phyloP scores from a whole-genome alignment of 2,797 vertebrate species.

The Echiichthys vipera region DNA sequence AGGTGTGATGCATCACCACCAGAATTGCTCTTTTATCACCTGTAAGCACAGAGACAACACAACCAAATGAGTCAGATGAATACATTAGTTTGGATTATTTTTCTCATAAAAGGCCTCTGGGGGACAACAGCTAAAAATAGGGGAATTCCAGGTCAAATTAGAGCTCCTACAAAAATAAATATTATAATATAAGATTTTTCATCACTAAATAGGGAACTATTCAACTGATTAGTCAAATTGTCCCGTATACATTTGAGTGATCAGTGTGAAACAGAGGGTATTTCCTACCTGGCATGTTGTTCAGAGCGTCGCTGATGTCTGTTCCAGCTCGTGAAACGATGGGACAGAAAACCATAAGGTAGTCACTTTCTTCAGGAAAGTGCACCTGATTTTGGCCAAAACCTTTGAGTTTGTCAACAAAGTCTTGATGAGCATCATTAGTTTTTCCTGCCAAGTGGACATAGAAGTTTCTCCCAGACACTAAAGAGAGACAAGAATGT shows the following conservation, averaged over 20 bases:
- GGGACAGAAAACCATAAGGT: slow-evolving; percentile 54
- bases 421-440: rapidly evolving
- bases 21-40: slow-evolving; percentile 27
- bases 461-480: not conserved
- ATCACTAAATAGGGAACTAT: no score
- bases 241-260: no score
- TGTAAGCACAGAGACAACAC: not conserved
- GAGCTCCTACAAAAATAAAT: no score
- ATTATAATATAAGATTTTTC: no score
- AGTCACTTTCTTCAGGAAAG: not conserved
- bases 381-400: rapidly evolving
- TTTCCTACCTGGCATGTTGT: slow-evolving; percentile 3
- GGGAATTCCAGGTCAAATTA: not conserved
- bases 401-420: rapidly evolving
- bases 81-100: no score
- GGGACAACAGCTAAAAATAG: not conserved
- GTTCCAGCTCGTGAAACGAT: slow-evolving; percentile 23
- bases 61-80: not conserved
- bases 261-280: no score
- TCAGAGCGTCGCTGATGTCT: slow-evolving; percentile 26
- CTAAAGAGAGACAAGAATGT: not conserved
- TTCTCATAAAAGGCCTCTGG: no score
- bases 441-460: not conserved
- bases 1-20: slow-evolving; percentile 68
- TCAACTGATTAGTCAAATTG: no score